Conservation (phyloP, 1,140 invertebrate species). For the Lucilia cuprina region DNA sequence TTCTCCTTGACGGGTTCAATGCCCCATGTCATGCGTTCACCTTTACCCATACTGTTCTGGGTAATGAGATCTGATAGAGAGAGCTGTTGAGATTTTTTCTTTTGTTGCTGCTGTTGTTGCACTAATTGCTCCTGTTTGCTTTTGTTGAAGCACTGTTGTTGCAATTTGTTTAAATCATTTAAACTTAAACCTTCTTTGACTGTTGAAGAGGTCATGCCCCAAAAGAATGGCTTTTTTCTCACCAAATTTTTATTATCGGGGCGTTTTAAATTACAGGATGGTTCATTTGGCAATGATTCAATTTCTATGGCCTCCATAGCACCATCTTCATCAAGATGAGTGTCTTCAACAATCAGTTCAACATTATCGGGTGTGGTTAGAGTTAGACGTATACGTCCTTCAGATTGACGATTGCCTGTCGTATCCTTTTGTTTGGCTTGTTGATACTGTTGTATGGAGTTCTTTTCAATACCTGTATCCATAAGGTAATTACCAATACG, state of each 20-base stretch:
- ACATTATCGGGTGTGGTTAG: slow-evolving; percentile 60
- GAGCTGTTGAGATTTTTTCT: slow-evolving; percentile 47
- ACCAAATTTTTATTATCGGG: not conserved
- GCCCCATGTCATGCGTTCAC: slow-evolving; percentile 60
- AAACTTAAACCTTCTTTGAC: slow-evolving; percentile 58
- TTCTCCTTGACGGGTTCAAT: slow-evolving; percentile 61
- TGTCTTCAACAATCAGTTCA: slow-evolving; percentile 54
- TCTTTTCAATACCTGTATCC: slow-evolving; percentile 61
- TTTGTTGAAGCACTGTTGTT: slow-evolving; percentile 47
- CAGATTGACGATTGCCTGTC: slow-evolving; percentile 39
- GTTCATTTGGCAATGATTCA: slow-evolving; percentile 30
- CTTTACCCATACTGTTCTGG: slow-evolving; percentile 60
- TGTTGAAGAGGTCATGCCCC: slow-evolving; percentile 51
- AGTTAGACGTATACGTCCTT: slow-evolving; percentile 54
- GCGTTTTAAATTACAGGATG: not conserved
- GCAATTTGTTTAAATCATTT: slow-evolving; percentile 51
- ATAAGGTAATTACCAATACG: slow-evolving; percentile 60
- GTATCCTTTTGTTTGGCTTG: slow-evolving; percentile 39
- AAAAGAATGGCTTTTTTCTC: slow-evolving; percentile 55
- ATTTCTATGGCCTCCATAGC: slow-evolving; percentile 58
- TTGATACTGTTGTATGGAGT: slow-evolving; percentile 45
- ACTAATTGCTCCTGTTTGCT: slow-evolving; percentile 39
- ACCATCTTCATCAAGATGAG: slow-evolving; percentile 50
- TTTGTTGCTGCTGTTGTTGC: not conserved
- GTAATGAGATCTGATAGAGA: slow-evolving; percentile 60